Evolutionary conservation across 2,797 vertebrate genomes (phyloP).

Genomic region (Eutrigla gurnardus): DNA sequence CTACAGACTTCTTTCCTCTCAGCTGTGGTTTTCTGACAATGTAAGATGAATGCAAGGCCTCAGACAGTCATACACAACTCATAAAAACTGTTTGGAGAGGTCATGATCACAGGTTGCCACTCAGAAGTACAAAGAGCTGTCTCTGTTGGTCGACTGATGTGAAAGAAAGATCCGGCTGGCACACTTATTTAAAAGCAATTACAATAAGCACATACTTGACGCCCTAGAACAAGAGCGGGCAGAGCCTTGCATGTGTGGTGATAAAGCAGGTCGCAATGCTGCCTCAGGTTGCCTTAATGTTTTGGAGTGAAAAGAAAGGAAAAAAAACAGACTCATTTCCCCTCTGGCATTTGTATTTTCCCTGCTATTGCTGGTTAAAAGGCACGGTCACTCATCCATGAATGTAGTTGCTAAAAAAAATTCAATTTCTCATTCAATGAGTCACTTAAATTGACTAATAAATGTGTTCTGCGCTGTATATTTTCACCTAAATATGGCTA

Average conservation of each 20-base stretch:
- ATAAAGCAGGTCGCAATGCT: conserved; percentile 23
- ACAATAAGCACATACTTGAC: conserved; percentile 41
- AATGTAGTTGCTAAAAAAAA: neutral
- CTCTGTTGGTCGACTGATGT: neutral
- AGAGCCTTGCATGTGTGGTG: conserved; percentile 8
- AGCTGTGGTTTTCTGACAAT: neutral
- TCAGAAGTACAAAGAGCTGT: neutral
- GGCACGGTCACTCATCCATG: neutral
- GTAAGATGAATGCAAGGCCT: neutral
- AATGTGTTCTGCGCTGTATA: neutral
- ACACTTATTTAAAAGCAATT: conserved; percentile 28
- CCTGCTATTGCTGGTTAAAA: neutral
- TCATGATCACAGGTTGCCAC: neutral
- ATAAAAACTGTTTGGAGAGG: neutral
- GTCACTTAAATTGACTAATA: neutral
- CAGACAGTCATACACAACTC: neutral
- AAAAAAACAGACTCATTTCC: conserved; percentile 4
- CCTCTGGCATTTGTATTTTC: conserved; percentile 32
- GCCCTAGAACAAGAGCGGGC: conserved; percentile 44
- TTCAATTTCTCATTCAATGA: neutral
- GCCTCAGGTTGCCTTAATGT: conserved; percentile 27
- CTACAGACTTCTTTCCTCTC: neutral
- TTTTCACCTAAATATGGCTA: neutral
- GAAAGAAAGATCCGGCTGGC: conserved; percentile 12
- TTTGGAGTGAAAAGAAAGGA: conserved; percentile 30